Percentiles rank a stretch among this genome's conserved stretches.
These are phyloP conservation scores for Archivesica marissinica DNA, from an alignment of 1,140 invertebrate genomes.

Conservation along the genomic window DNA sequence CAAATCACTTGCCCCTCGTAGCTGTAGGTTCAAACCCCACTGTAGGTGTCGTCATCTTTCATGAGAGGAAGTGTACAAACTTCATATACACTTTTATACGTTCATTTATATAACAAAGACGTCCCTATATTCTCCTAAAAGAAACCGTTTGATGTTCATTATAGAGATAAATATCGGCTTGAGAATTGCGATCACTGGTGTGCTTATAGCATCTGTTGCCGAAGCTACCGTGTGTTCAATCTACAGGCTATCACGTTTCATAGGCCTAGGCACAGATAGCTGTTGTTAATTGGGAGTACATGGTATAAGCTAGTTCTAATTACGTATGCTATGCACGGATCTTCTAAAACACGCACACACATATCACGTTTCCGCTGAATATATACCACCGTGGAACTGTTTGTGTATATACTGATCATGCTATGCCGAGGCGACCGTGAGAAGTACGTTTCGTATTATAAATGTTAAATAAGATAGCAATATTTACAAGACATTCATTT, in stretches of 20 bases:
- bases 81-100: too few relatives aligned
- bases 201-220: not conserved
- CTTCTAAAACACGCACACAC: constrained; percentile 25
- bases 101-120: not conserved
- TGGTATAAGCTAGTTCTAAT: constrained; percentile 17
- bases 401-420: too few relatives aligned
- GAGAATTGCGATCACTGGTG: not conserved
- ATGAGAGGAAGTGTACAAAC: too few relatives aligned
- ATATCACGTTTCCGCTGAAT: constrained; percentile 20
- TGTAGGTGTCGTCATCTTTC: too few relatives aligned
- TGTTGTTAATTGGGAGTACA: constrained; percentile 25
- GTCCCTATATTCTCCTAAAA: not conserved
- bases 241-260: not conserved
- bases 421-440: too few relatives aligned
- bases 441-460: too few relatives aligned
- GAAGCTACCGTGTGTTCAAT: not conserved
- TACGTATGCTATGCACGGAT: constrained; percentile 5
- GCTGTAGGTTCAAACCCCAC: too few relatives aligned
- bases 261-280: constrained; percentile 12
- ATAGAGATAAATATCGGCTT: constrained; percentile 2
- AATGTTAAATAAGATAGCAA: too few relatives aligned
- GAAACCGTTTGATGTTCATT: not conserved
- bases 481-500: too few relatives aligned
- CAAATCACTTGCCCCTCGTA: too few relatives aligned
- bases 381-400: constrained; percentile 1